phyloP scores from a whole-genome alignment of 2,888 invertebrate species.

The Leucoma salicis region DNA sequence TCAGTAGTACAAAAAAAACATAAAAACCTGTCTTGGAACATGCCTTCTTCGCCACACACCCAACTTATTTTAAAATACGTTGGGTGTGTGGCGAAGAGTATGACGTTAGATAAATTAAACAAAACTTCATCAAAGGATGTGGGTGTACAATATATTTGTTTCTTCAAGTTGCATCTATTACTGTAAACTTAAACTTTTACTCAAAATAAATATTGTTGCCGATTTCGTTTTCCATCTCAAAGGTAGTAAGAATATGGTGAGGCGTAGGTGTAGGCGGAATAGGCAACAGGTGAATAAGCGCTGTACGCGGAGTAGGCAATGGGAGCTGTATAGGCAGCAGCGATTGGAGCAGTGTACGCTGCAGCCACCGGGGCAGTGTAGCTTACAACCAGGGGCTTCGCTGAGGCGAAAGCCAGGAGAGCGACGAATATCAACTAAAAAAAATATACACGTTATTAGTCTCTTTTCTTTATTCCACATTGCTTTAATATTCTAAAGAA shows the following conservation, averaged over 20 bases:
- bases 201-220: conserved; percentile 5
- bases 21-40: too few relatives aligned
- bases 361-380: conserved; percentile 48
- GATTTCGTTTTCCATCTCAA: conserved; percentile 14
- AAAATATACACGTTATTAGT: not conserved
- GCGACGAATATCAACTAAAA: conserved; percentile 78
- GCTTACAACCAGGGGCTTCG: conserved; percentile 46
- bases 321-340: conserved; percentile 58
- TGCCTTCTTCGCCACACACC: too few relatives aligned
- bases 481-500: too few relatives aligned
- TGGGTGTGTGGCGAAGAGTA: too few relatives aligned
- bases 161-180: conserved; percentile 1
- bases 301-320: conserved; percentile 59
- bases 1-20: too few relatives aligned
- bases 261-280: conserved; percentile 54
- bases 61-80: too few relatives aligned
- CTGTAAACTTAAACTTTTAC: not conserved
- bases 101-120: too few relatives aligned
- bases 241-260: conserved; percentile 54
- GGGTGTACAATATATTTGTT: too few relatives aligned
- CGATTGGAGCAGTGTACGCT: conserved; percentile 51
- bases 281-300: conserved; percentile 48
- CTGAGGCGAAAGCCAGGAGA: conserved; percentile 68
- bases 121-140: too few relatives aligned
- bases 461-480: too few relatives aligned